Conservation (phyloP, 2,797 vertebrate genomes). For the Galago senegalensis region DNA sequence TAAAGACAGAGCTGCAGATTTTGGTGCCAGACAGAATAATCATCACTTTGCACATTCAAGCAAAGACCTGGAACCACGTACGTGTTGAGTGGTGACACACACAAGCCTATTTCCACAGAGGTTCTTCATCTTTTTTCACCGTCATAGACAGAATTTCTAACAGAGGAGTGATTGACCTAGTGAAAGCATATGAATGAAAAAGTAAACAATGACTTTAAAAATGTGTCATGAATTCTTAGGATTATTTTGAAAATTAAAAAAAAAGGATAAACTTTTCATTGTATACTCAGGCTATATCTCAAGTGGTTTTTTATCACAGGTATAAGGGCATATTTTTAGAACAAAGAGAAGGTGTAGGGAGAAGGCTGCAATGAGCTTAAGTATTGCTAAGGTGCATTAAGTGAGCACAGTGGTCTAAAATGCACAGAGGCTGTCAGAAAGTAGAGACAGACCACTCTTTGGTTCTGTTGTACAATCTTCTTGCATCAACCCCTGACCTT, state of each 20-base stretch:
- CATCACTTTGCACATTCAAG: constrained; percentile 27
- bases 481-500: background rate
- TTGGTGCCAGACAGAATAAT: constrained; percentile 56
- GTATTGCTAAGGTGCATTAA: background rate
- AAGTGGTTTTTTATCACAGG: background rate
- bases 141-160: background rate
- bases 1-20: constrained; percentile 24
- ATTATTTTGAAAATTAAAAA: background rate
- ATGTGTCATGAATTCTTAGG: background rate
- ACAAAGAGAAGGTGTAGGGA: background rate
- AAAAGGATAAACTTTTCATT: background rate
- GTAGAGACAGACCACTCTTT: background rate
- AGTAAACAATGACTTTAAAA: background rate
- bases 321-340: background rate
- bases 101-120: constrained; percentile 30
- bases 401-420: background rate
- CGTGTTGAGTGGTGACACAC: constrained; percentile 25
- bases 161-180: background rate
- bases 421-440: background rate
- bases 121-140: background rate
- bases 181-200: constrained; percentile 15
- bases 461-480: background rate
- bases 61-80: constrained; percentile 51
- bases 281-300: background rate
- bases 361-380: background rate